phyloP scores from a whole-genome alignment of 1,140 invertebrate genomes.

The Listronotus bonariensis region DNA sequence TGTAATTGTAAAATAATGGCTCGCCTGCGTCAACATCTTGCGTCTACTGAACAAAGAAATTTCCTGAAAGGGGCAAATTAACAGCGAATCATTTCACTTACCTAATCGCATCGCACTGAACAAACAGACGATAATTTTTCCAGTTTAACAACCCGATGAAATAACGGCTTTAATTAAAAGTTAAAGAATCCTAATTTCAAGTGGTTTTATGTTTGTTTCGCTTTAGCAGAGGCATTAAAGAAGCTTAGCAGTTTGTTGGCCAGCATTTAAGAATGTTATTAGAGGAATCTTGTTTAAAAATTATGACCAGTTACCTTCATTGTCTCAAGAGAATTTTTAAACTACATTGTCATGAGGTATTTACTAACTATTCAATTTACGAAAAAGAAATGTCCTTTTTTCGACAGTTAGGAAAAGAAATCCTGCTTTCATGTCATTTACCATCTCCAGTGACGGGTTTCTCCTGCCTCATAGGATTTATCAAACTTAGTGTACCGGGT shows the following conservation, averaged over 20 bases:
- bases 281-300: background rate
- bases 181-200: constrained; percentile 46
- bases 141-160: constrained; percentile 41
- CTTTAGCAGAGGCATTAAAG: constrained; percentile 37
- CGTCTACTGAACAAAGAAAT: constrained; percentile 7
- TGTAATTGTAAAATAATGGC: constrained; percentile 10
- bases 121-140: constrained; percentile 41
- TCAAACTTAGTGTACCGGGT: no score
- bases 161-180: constrained; percentile 48
- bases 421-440: no score
- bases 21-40: background rate
- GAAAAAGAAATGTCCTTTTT: no score
- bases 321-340: no score
- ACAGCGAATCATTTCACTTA: constrained; percentile 38
- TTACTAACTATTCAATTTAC: no score
- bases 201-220: constrained; percentile 37
- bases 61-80: constrained; percentile 33
- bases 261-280: constrained; percentile 30
- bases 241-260: constrained; percentile 34
- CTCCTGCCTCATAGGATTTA: no score
- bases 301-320: no score
- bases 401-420: no score
- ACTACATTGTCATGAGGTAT: no score
- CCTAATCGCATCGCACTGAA: constrained; percentile 37
- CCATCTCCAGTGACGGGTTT: no score